Percentiles rank a stretch among this genome's conserved stretches.
These are phyloP conservation scores for Eueremaeus valkanovi DNA, from an alignment of 2,888 invertebrate species.

Conservation along the genomic window DNA sequence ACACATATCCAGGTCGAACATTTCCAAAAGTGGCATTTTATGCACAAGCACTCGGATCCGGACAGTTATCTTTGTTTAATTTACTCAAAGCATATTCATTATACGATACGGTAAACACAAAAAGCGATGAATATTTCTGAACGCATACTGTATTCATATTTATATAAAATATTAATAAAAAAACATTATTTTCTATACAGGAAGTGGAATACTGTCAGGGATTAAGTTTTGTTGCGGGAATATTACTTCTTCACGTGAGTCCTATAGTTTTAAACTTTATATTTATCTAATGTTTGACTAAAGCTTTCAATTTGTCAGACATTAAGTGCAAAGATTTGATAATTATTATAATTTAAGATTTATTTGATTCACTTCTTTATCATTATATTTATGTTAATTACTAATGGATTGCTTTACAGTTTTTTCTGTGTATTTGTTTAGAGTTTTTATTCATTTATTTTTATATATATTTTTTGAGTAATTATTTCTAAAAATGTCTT, in stretches of 20 bases:
- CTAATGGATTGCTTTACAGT: too few species aligned
- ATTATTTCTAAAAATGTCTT: background rate
- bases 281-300: too few species aligned
- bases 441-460: too few species aligned
- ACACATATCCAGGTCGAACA: conserved; percentile 66
- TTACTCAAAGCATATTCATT: conserved; percentile 92
- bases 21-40: conserved; percentile 94
- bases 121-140: background rate
- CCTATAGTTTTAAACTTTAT: too few species aligned
- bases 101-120: conserved; percentile 72
- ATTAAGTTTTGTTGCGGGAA: conserved; percentile 89
- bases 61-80: conserved; percentile 89
- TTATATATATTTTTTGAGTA: conserved; percentile 19
- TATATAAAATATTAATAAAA: background rate
- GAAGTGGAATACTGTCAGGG: conserved; percentile 76
- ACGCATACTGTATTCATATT: background rate
- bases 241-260: conserved; percentile 83
- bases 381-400: too few species aligned
- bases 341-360: too few species aligned
- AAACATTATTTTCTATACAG: background rate
- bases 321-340: too few species aligned
- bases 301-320: too few species aligned
- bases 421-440: too few species aligned
- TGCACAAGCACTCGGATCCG: conserved; percentile 82
- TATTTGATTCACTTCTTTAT: too few species aligned